Evolutionary conservation across 1,140 invertebrate genomes (phyloP), one percentile per base, ranked within the genome.

Genomic region (Anagrus nilaparvatae): DNA sequence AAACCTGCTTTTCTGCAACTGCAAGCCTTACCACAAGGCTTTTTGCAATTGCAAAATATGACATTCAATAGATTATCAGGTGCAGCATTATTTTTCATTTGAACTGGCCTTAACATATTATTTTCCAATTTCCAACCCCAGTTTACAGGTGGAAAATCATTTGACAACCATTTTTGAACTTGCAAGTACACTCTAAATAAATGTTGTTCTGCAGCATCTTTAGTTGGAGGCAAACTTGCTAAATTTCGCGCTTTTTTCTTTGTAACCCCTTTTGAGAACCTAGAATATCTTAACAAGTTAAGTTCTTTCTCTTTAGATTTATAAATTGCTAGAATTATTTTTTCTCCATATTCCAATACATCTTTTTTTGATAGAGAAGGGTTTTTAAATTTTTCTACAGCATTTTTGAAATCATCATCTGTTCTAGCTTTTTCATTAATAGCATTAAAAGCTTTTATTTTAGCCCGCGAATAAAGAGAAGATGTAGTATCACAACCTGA

Each of bases 401-500:
- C 7, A 13, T 10, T 19, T n/a, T 8, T 16, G n/a, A 35, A 35
- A 10, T 4, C 4, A 18, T 18, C 9, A 33, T 12, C 30, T 24
- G 12, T 49, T 46, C 53, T 47, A 35, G 49, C 48, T 44, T n/a
- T n/a, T n/a, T n/a, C n/a, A n/a, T n/a, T n/a, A n/a, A n/a, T n/a
- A n/a, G 36, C 33, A 46, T 40, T 52, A 37, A 46, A 38, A 40
- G 50, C 14, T 42, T 47, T 52, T 49, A 48, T 49, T 59, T 60
- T 59, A 35, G 49, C 50, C 44, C 55, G 55, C 50, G 54, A 55
- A 54, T 53, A 61, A 27, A 60, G 49, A 30, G 57, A 54, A 51
- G 56, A 62, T 48, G 51, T 60, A 16, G 55, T 60, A 38, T 61
- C 59, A 50, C 59, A 58, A 29, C 57, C 58, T 49, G 41, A 58